A percentile compares a stretch with the other conserved stretches of the same genome.
Conservation (phyloP, 2,113 vertebrate species). For the Eira barbara region DNA sequence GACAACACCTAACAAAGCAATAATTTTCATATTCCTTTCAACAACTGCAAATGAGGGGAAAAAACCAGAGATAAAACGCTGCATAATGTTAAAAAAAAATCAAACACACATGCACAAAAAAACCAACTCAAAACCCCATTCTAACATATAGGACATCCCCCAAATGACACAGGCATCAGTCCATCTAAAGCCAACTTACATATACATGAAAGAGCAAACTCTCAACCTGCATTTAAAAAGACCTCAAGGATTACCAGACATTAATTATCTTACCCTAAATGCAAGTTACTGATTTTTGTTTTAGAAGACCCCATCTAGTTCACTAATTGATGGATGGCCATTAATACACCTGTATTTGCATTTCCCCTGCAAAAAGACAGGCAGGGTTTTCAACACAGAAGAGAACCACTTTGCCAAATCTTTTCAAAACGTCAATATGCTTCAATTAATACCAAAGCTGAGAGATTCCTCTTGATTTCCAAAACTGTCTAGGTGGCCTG, state of each 20-base stretch:
- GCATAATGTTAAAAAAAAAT: slow-evolving; percentile 35
- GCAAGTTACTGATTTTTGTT: slow-evolving; percentile 68
- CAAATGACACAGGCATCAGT: slow-evolving; percentile 26
- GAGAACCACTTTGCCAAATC: slow-evolving; percentile 68
- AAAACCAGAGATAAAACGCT: slow-evolving; percentile 2
- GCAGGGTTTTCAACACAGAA: slow-evolving; percentile 48
- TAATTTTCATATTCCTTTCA: slow-evolving; percentile 59
- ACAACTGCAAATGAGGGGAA: slow-evolving; percentile 39
- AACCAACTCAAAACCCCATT: neutral
- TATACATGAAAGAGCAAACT: slow-evolving; percentile 28
- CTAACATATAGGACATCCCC: neutral
- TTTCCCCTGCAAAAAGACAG: slow-evolving; percentile 52
- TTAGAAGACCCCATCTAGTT: slow-evolving; percentile 35
- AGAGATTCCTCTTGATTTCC: slow-evolving; percentile 76
- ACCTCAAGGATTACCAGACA: slow-evolving; percentile 31
- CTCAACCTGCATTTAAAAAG: slow-evolving; percentile 42
- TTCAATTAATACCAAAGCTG: slow-evolving; percentile 65
- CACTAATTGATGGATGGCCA: slow-evolving; percentile 52
- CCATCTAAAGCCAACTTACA: slow-evolving; percentile 46
- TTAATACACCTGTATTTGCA: slow-evolving; percentile 78
- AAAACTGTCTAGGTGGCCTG: slow-evolving; percentile 77
- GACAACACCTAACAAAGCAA: neutral
- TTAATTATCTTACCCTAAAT: slow-evolving; percentile 53
- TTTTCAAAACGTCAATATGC: slow-evolving; percentile 69
- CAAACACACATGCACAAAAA: slow-evolving; percentile 15